These are phyloP conservation scores for Andrena marginata DNA, from an alignment of 2,888 invertebrate species.

Conservation along the genomic window DNA sequence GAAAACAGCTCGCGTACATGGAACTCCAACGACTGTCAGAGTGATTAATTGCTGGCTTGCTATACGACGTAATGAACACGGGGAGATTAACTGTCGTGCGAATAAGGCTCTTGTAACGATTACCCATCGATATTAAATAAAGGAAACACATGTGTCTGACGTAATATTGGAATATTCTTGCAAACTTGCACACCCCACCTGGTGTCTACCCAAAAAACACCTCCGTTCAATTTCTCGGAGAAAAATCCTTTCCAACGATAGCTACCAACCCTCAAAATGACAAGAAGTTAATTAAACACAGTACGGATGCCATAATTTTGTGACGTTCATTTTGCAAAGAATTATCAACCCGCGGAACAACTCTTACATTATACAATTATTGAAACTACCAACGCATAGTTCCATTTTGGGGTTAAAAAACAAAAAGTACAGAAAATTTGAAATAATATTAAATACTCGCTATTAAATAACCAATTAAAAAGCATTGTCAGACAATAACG, in stretches of 20 bases:
- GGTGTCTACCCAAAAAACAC: neutral
- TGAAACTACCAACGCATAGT: too few species aligned
- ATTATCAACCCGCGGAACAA: too few species aligned
- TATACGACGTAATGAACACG: constrained; percentile 17
- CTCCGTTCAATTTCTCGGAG: neutral
- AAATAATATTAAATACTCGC: too few species aligned
- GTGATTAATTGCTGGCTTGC: constrained; percentile 54
- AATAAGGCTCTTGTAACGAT: constrained; percentile 18
- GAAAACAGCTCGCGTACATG: constrained; percentile 16
- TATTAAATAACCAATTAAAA: too few species aligned
- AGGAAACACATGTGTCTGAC: neutral
- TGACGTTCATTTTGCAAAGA: too few species aligned
- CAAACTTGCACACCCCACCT: neutral
- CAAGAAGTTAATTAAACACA: too few species aligned
- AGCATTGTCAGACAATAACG: too few species aligned
- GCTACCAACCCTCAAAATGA: too few species aligned
- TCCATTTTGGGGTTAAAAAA: too few species aligned
- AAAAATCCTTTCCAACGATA: neutral
- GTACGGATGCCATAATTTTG: too few species aligned
- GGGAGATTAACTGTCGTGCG: constrained; percentile 18
- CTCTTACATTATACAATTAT: too few species aligned
- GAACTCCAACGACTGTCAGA: constrained; percentile 26
- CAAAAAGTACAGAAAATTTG: too few species aligned
- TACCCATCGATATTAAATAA: constrained; percentile 45
- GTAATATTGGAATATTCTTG: neutral